Evolutionary conservation across 2,888 invertebrate species (phyloP).

Genomic region (Leptopterna dolabrata): DNA sequence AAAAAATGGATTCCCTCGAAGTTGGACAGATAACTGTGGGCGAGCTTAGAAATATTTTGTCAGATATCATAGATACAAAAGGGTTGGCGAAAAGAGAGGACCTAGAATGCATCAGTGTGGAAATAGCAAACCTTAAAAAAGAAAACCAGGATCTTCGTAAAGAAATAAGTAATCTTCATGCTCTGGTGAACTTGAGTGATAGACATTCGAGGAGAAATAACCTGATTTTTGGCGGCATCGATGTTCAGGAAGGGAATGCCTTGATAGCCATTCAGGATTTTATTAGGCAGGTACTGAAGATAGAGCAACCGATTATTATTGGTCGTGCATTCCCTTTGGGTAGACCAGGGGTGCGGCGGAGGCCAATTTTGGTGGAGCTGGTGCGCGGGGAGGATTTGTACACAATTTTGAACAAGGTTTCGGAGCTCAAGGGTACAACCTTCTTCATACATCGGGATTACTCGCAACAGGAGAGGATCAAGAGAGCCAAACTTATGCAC

Average conservation of each 20-base stretch:
- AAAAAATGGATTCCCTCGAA: neutral
- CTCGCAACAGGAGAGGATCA: neutral
- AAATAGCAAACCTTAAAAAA: neutral
- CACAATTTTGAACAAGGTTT: neutral
- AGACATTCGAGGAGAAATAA: neutral
- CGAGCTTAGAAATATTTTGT: neutral
- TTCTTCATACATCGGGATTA: neutral
- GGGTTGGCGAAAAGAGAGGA: neutral
- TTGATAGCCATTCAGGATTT: neutral
- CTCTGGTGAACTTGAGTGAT: neutral
- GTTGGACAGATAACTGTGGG: neutral
- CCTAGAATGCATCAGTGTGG: neutral
- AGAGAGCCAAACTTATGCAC: neutral
- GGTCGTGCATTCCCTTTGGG: neutral
- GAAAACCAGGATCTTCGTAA: neutral
- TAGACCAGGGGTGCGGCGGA: neutral
- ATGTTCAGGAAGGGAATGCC: neutral
- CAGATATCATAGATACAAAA: neutral
- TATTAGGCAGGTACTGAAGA: neutral
- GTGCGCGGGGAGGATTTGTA: neutral
- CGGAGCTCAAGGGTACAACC: neutral
- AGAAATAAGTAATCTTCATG: neutral
- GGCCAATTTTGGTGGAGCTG: neutral
- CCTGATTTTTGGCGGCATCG: neutral
- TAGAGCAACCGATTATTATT: neutral